phyloP scores from a whole-genome alignment of 2,888 invertebrate genomes.

The Mermis nigrescens region DNA sequence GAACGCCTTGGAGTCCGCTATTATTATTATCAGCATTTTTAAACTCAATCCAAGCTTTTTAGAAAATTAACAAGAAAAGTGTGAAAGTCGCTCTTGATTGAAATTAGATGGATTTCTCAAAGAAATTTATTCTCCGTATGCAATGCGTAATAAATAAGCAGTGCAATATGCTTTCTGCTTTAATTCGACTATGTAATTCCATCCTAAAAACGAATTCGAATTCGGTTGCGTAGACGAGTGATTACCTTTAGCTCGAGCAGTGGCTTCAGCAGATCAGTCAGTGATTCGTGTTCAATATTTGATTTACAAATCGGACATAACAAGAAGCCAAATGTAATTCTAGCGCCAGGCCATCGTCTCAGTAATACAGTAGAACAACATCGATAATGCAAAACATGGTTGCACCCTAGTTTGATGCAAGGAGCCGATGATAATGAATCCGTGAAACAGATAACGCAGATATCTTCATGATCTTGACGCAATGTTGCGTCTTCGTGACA shows the following conservation, averaged over 20 bases:
- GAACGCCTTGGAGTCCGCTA: too few species aligned
- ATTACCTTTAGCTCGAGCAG: constrained; percentile 56
- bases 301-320: constrained; percentile 81
- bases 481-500: constrained; percentile 35
- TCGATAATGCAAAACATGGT: constrained; percentile 83
- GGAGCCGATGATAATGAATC: constrained; percentile 88
- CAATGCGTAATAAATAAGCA: too few species aligned
- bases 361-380: constrained; percentile 65
- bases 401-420: constrained; percentile 71
- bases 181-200: too few species aligned
- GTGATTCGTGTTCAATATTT: constrained; percentile 60
- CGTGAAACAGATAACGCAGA: constrained; percentile 98
- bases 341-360: constrained; percentile 77
- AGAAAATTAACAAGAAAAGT: too few species aligned
- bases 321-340: constrained; percentile 86
- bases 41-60: too few species aligned
- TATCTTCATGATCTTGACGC: constrained; percentile 88
- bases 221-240: too few species aligned
- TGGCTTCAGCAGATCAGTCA: constrained; percentile 57
- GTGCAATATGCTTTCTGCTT: too few species aligned
- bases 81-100: too few species aligned
- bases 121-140: too few species aligned
- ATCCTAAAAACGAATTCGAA: too few species aligned
- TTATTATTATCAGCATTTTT: too few species aligned
- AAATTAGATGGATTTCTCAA: too few species aligned